A percentile compares a stretch with the other conserved stretches of the same genome.
These are phyloP conservation scores for Drosophila nikananu DNA, from an alignment of 1,140 invertebrate genomes.

Conservation along the genomic window DNA sequence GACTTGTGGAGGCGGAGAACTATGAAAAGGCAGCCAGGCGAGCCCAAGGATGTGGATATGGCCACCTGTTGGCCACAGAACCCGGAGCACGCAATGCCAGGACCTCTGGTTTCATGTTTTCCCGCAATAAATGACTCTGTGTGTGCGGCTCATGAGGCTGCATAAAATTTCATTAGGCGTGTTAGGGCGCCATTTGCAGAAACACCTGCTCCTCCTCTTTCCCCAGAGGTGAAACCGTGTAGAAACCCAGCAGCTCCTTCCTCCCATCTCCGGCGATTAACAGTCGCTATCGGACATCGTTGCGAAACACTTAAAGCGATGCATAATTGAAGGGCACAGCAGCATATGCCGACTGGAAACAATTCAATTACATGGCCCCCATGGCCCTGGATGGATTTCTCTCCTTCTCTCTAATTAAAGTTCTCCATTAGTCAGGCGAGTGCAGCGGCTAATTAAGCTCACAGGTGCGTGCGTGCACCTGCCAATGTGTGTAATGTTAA, in stretches of 20 bases:
- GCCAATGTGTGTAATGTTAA: constrained; percentile 30
- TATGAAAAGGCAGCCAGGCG: constrained; percentile 42
- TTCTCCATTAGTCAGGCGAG: constrained; percentile 49
- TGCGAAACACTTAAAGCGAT: constrained; percentile 56
- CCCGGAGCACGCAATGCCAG: constrained; percentile 42
- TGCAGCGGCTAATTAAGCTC: constrained; percentile 46
- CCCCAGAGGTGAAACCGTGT: not conserved
- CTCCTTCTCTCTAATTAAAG: constrained; percentile 50
- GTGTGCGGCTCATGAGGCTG: constrained; percentile 61
- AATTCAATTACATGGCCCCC: constrained; percentile 65
- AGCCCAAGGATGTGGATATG: not conserved
- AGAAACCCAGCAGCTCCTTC: not conserved
- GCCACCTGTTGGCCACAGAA: constrained; percentile 64
- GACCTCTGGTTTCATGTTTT: constrained; percentile 59
- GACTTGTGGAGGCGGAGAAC: constrained; percentile 13
- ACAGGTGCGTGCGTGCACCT: constrained; percentile 14
- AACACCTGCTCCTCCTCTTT: constrained; percentile 23
- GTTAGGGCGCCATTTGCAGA: constrained; percentile 68
- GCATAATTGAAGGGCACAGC: constrained; percentile 71
- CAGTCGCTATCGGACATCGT: constrained; percentile 43
- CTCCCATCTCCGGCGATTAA: constrained; percentile 15
- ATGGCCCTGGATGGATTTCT: constrained; percentile 14
- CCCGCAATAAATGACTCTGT: constrained; percentile 61
- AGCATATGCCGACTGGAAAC: constrained; percentile 16
- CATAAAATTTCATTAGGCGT: constrained; percentile 81